Percentiles rank a stretch among this genome's conserved stretches.
phyloP scores from a whole-genome alignment of 2,888 invertebrate genomes.

The Halictus quadricinctus region DNA sequence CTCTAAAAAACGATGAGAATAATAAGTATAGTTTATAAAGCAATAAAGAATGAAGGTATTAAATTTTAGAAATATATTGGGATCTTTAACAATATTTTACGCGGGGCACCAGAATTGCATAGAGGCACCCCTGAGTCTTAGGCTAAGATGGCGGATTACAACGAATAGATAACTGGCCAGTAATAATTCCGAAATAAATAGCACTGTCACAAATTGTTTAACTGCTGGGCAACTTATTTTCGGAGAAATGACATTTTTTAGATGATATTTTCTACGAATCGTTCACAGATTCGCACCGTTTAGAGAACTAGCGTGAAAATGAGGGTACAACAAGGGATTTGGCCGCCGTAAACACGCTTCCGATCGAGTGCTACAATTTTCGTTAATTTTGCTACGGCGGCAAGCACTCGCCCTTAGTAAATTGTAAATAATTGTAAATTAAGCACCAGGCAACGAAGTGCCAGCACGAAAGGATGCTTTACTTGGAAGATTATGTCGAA shows the following conservation, averaged over 20 bases:
- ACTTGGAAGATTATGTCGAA: constrained; percentile 99
- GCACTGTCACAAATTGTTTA: constrained; percentile 34
- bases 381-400: constrained; percentile 63
- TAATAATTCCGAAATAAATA: constrained; percentile 64
- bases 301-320: constrained; percentile 62
- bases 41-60: not conserved
- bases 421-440: constrained; percentile 71
- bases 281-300: constrained; percentile 50
- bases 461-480: constrained; percentile 89
- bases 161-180: constrained; percentile 60
- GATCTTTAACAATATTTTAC: constrained; percentile 1
- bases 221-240: constrained; percentile 45
- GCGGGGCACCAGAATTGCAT: constrained; percentile 5
- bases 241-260: constrained; percentile 51
- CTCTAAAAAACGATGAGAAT: not conserved
- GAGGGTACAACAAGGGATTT: constrained; percentile 70
- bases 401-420: constrained; percentile 67
- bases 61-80: not conserved
- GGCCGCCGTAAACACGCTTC: constrained; percentile 76
- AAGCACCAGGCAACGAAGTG: constrained; percentile 65
- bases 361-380: constrained; percentile 73
- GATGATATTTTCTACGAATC: constrained; percentile 33
- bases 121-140: constrained; percentile 47
- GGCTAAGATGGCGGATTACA: constrained; percentile 64
- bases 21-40: not conserved